Percentiles rank a stretch among this genome's conserved stretches.
These are phyloP conservation scores for Arizona elegans DNA, from an alignment of 2,113 vertebrate genomes.

Conservation along the genomic window DNA sequence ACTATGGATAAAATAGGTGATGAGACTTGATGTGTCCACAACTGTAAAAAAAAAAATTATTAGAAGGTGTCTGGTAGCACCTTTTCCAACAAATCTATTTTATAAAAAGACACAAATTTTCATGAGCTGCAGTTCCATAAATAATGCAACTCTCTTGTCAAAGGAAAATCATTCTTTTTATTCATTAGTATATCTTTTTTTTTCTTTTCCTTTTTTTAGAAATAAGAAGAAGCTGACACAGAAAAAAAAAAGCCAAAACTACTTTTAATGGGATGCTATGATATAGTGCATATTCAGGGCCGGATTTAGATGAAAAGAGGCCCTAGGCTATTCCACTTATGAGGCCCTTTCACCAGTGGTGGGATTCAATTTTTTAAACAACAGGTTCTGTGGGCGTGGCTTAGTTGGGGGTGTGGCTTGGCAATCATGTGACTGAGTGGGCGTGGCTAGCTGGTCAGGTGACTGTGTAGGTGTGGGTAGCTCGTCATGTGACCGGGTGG, in stretches of 20 bases:
- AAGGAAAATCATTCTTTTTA: background rate
- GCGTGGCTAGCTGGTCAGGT: no score
- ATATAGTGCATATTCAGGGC: background rate
- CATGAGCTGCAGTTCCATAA: background rate
- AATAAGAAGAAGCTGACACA: background rate
- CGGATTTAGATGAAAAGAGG: no score
- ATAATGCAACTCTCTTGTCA: background rate
- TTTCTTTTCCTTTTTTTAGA: background rate
- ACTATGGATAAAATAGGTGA: background rate
- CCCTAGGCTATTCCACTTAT: no score
- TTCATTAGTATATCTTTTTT: background rate
- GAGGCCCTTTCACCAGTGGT: no score
- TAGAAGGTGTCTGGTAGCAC: background rate
- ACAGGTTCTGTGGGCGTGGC: no score
- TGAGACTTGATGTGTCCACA: background rate
- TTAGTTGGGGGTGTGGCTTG: no score
- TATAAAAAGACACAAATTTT: background rate
- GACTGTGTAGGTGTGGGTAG: no score
- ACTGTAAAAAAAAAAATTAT: background rate
- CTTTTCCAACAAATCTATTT: background rate
- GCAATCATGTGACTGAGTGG: no score
- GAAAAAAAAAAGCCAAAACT: fast-evolving
- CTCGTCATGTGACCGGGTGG: no score
- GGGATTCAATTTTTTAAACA: no score
- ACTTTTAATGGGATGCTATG: background rate